Evolutionary conservation across 2,797 vertebrate genomes (phyloP).

Genomic region (Eupleurogrammus muticus): DNA sequence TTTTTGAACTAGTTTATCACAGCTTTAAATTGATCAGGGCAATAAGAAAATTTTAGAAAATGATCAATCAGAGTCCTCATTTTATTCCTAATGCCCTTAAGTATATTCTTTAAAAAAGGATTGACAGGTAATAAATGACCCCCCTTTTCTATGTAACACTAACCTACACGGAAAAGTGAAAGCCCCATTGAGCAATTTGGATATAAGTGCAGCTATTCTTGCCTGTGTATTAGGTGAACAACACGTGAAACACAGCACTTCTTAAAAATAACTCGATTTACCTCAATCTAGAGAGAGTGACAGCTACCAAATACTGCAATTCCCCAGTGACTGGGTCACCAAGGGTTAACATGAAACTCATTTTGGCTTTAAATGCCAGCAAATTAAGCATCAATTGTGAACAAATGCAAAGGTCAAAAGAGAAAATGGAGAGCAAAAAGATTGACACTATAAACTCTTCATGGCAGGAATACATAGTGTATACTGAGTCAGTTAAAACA

Average conservation of each 20-base stretch:
- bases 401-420: slow-evolving; percentile 76
- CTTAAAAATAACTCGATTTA: slow-evolving; percentile 36
- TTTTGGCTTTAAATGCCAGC: slow-evolving; percentile 75
- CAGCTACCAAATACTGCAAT: slow-evolving; percentile 66
- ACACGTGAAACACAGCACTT: slow-evolving; percentile 22
- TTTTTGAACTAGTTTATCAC: too few species aligned
- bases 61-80: too few species aligned
- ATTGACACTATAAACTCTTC: slow-evolving; percentile 57
- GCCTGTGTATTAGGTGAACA: slow-evolving; percentile 11
- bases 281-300: slow-evolving; percentile 52
- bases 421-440: slow-evolving; percentile 68
- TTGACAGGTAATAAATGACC: slow-evolving; percentile 20
- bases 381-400: slow-evolving; percentile 79
- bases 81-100: too few species aligned
- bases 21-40: too few species aligned
- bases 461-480: slow-evolving; percentile 54
- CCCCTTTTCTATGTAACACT: slow-evolving; percentile 1
- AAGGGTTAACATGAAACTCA: slow-evolving; percentile 70
- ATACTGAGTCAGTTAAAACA: slow-evolving; percentile 7
- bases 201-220: slow-evolving; percentile 11
- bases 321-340: slow-evolving; percentile 55
- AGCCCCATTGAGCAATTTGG: slow-evolving; percentile 31
- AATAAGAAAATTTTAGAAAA: too few species aligned
- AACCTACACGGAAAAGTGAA: not conserved
- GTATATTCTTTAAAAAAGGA: slow-evolving; percentile 16